Base-by-base conservation (phyloP, 2,888 invertebrate species). In the Ashinkailepas kermadecensis region DNA sequence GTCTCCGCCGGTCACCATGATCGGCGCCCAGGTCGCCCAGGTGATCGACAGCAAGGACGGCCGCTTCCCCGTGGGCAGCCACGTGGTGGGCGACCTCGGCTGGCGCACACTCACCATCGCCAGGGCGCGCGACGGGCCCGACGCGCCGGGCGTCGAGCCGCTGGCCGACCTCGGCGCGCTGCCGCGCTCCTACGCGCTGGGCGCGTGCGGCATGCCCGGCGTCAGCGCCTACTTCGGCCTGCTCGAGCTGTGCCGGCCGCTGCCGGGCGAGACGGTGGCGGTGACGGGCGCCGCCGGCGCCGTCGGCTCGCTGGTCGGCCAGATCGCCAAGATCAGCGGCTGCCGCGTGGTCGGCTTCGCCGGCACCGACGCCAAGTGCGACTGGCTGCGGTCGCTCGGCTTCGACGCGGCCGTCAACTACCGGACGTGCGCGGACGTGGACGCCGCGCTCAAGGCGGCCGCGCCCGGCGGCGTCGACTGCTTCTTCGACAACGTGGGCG, bases 271-370 rank as follows among this genome's bases (percentile, higher is more conserved):
- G 87, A 92, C 92, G 0, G 90, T 94, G 21, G 91, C 92, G 1
- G 90, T 94, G 1, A 92, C 91, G 58, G 92, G 92, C 10, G 94
- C 94, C 21, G 94, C 92, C 54, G 94, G 94, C 25, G 94, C 93
- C 65, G 93, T 94, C 21, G 94, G 94, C 11, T 91, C 91, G 82
- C 89, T 92, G 80, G 94, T 93, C 57, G 94, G 94, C 3, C 94
- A 94, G 89, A 92, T 94, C 83, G 94, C 91, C 1, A 94, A 93
- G 88, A 90, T 92, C 80, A 89, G 92, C 87, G 87, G 87, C 64
- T 91, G 92, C 85, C 89, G 87, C 82, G 93, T 93, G 0, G 91
- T 94, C 84, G 94, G 93, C 8, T 90, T 92, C 84, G 91, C 92
- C n/a, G 93, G 93, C 0, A 89, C 91, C 9, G 91, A 93, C 84